phyloP scores from a whole-genome alignment of 2,797 vertebrate genomes.

The Scolopax rusticola region DNA sequence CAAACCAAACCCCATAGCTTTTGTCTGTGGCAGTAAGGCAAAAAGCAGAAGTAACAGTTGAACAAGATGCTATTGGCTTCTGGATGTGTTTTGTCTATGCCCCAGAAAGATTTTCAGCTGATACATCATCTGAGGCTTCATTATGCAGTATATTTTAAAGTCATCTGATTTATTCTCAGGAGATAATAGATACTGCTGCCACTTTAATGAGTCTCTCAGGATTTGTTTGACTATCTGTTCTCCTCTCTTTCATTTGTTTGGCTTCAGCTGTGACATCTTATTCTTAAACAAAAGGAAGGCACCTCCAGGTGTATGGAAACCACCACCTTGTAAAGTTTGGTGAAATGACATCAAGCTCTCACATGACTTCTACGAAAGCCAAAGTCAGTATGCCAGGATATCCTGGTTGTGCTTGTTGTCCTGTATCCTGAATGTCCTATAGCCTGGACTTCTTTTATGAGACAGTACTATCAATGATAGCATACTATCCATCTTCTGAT shows the following conservation, averaged over 20 bases:
- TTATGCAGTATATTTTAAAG: not conserved
- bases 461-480: not conserved
- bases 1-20: not conserved
- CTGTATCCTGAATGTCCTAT: not conserved
- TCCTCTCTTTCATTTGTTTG: not conserved
- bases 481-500: not conserved
- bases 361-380: not conserved
- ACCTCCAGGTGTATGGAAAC: not conserved
- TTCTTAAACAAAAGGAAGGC: not conserved
- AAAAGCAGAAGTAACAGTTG: not conserved
- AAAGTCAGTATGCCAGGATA: not conserved
- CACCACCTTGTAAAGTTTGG: not conserved
- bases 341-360: not conserved
- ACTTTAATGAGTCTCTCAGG: not conserved
- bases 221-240: not conserved
- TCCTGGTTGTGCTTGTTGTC: not conserved
- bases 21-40: not conserved
- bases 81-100: not conserved
- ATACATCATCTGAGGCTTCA: not conserved
- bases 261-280: not conserved
- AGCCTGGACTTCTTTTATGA: not conserved
- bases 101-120: not conserved
- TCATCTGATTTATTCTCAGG: not conserved
- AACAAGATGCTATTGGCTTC: not conserved
- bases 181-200: not conserved